Percentiles rank a stretch among this genome's conserved stretches.
Conservation (phyloP, 2,888 invertebrate species). For the Urechis unicinctus region DNA sequence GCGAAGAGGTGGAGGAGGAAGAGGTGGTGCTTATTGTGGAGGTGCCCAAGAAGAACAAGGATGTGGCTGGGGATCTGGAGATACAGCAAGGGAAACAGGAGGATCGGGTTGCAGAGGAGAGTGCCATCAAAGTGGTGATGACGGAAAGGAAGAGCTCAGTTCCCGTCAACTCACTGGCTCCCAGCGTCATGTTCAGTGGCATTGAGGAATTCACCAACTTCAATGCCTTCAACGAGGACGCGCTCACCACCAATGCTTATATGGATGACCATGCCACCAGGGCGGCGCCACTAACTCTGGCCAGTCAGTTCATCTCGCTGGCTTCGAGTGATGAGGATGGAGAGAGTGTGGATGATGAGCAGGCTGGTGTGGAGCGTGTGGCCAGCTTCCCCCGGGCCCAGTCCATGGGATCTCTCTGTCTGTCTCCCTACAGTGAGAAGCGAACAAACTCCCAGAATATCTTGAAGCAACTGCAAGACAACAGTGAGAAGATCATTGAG, state of each 20-base stretch:
- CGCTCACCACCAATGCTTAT: conserved; percentile 23
- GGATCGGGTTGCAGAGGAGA: not conserved
- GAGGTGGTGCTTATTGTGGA: not conserved
- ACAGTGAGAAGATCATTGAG: conserved; percentile 5
- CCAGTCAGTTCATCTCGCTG: conserved; percentile 76
- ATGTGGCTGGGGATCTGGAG: not conserved
- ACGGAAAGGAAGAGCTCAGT: not conserved
- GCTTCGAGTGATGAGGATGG: conserved; percentile 61
- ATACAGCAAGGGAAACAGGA: not conserved
- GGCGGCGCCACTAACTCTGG: conserved; percentile 66
- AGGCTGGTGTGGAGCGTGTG: not conserved
- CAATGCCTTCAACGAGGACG: conserved; percentile 25
- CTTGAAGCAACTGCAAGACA: conserved; percentile 9
- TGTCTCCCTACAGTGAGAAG: conserved; percentile 8
- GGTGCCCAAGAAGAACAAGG: not conserved
- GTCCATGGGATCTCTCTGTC: not conserved
- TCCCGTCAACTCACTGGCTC: not conserved
- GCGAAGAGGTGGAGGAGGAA: not conserved
- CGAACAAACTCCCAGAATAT: conserved; percentile 1
- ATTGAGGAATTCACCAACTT: conserved; percentile 14
- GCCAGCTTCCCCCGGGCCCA: not conserved
- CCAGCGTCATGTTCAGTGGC: conserved; percentile 16
- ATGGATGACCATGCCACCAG: conserved; percentile 46
- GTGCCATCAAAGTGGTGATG: not conserved
- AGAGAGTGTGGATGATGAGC: conserved; percentile 5